Evolutionary conservation across 2,113 vertebrate species (phyloP).

Genomic region (Hippocampus guttulatus): DNA sequence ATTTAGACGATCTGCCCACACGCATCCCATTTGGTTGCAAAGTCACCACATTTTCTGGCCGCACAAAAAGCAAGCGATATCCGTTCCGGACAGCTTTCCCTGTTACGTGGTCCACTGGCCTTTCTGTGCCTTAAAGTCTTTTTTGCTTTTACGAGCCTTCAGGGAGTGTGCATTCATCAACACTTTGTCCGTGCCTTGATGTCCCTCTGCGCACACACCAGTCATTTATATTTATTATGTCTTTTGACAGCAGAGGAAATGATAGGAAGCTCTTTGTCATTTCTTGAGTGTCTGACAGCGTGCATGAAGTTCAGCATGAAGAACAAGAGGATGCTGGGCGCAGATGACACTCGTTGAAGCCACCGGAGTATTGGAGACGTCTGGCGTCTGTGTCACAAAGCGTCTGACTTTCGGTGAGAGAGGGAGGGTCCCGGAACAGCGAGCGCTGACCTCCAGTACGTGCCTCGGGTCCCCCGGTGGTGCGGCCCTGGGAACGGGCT

Average conservation of each 20-base stretch:
- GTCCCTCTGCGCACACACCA: constrained; percentile 48
- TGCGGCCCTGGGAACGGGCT: constrained; percentile 56
- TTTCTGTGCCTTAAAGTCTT: constrained; percentile 58
- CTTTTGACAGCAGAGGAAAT: constrained; percentile 62
- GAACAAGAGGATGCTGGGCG: constrained; percentile 51
- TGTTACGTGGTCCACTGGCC: constrained; percentile 62
- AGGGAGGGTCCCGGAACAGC: constrained; percentile 42
- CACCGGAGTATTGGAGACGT: constrained; percentile 74
- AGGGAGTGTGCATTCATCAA: constrained; percentile 47
- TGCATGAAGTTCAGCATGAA: constrained; percentile 65
- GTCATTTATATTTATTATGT: constrained; percentile 69
- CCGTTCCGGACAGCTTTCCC: constrained; percentile 56
- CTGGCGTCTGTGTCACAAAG: constrained; percentile 75
- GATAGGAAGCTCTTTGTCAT: constrained; percentile 69
- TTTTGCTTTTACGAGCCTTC: constrained; percentile 55
- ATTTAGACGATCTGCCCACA: constrained; percentile 58
- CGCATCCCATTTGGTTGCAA: constrained; percentile 47
- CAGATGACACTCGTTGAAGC: constrained; percentile 57
- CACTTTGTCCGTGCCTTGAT: constrained; percentile 64
- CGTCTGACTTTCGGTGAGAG: constrained; percentile 36
- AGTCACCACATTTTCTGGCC: constrained; percentile 54
- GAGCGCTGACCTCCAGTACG: constrained; percentile 69
- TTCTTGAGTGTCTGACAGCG: constrained; percentile 73
- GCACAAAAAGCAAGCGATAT: constrained; percentile 45
- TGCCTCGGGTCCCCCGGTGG: constrained; percentile 64